Percentiles rank a stretch among this genome's conserved stretches.
Conservation (phyloP, 2,797 vertebrate genomes). For the Platyrinchus mystaceus region DNA sequence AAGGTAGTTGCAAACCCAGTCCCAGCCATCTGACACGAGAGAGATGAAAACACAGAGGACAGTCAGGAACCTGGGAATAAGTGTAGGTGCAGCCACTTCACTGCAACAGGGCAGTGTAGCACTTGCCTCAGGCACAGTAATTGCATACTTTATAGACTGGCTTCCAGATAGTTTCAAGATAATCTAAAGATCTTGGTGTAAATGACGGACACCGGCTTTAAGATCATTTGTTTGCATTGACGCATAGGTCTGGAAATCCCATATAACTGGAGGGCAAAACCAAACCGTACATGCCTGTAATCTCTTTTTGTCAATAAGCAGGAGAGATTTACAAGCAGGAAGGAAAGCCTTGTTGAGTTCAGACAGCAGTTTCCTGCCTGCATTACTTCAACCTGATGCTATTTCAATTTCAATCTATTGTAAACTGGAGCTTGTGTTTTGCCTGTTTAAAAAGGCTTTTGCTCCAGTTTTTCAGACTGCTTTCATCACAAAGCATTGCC, state of each 20-base stretch:
- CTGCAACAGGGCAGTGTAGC: not conserved
- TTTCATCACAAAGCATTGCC: slow-evolving; percentile 2
- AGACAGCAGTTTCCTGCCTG: slow-evolving; percentile 74
- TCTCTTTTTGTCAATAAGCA: slow-evolving; percentile 58
- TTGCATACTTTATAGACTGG: not conserved
- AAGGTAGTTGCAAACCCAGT: slow-evolving; percentile 27
- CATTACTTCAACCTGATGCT: slow-evolving; percentile 68
- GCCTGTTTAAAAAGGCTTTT: slow-evolving; percentile 48
- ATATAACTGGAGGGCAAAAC: slow-evolving; percentile 64
- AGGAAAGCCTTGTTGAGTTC: slow-evolving; percentile 73
- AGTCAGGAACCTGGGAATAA: not conserved
- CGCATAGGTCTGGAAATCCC: slow-evolving; percentile 1
- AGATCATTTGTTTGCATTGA: slow-evolving; percentile 10
- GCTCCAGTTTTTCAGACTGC: slow-evolving; percentile 39
- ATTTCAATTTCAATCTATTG: slow-evolving; percentile 69
- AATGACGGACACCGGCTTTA: not conserved
- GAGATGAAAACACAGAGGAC: not conserved
- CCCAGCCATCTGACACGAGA: slow-evolving; percentile 8
- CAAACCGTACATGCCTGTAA: slow-evolving; percentile 54
- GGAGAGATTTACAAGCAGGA: slow-evolving; percentile 75
- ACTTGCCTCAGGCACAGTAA: not conserved
- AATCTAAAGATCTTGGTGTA: not conserved
- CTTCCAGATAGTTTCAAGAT: not conserved
- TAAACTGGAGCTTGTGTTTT: slow-evolving; percentile 60
- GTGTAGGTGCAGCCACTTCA: not conserved